Evolutionary conservation across 1,140 invertebrate genomes (phyloP).

Genomic region (Drosophila sucinea): DNA sequence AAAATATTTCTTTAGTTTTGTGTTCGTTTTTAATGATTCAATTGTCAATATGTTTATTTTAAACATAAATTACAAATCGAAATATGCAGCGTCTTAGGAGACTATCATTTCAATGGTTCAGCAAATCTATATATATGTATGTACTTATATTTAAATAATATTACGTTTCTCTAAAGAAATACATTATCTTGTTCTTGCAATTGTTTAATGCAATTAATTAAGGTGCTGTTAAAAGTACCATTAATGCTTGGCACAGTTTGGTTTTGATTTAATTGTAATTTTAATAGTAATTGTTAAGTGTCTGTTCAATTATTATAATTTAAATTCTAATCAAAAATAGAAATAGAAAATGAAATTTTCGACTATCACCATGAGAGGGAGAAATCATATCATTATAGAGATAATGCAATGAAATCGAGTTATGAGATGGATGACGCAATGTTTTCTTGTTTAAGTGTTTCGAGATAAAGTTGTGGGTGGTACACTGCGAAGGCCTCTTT

Average conservation of each 20-base stretch:
- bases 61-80: slow-evolving; percentile 2
- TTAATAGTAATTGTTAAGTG: slow-evolving; percentile 28
- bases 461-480: no score
- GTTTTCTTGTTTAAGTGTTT: no score
- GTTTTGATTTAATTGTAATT: slow-evolving; percentile 41
- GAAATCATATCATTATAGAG: slow-evolving; percentile 17
- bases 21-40: no score
- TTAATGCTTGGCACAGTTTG: slow-evolving; percentile 64
- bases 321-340: slow-evolving; percentile 35
- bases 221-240: slow-evolving; percentile 44
- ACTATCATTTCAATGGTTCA: not conserved
- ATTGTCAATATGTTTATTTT: no score
- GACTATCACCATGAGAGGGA: slow-evolving; percentile 33
- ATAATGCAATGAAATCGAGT: not conserved
- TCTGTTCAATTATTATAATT: not conserved
- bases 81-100: not conserved
- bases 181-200: not conserved
- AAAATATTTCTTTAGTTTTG: no score
- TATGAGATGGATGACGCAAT: no score
- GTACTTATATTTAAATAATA: not conserved
- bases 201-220: slow-evolving; percentile 27
- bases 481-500: no score
- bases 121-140: not conserved
- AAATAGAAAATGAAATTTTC: slow-evolving; percentile 20
- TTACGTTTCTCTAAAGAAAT: not conserved